Conservation (phyloP, 2,888 invertebrate genomes). For the Phortica magna region DNA sequence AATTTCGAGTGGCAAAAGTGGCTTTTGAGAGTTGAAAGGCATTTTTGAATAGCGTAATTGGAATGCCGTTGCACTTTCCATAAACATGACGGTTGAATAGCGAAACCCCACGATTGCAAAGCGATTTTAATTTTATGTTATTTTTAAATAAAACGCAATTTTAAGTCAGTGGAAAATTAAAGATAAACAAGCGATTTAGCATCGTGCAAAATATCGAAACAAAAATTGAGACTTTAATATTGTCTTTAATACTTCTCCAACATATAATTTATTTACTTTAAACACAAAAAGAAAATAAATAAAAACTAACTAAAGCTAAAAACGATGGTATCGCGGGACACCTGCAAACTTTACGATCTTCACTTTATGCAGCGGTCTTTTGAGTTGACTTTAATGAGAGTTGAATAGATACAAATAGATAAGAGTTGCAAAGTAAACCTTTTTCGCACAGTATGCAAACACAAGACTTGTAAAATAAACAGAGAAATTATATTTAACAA, state of each 20-base stretch:
- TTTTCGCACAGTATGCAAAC: background rate
- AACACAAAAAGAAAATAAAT: no score
- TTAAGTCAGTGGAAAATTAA: background rate
- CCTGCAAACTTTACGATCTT: background rate
- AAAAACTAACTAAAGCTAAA: no score
- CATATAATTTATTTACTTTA: no score
- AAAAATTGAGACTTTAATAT: background rate
- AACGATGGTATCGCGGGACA: background rate
- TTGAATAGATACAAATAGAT: no score
- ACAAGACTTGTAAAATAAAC: background rate
- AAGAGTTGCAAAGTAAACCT: no score
- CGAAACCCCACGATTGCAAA: background rate
- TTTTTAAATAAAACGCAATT: background rate
- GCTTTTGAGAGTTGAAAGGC: background rate
- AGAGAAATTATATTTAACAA: slow-evolving; percentile 26
- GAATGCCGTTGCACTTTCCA: background rate
- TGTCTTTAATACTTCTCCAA: no score
- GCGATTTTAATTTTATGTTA: background rate
- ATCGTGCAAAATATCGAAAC: background rate
- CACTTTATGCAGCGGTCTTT: background rate
- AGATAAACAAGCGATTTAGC: background rate
- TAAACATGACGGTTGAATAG: background rate
- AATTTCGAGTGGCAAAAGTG: background rate
- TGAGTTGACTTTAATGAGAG: no score
- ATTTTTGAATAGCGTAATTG: background rate